Evolutionary conservation across 1,140 invertebrate species (phyloP), one percentile per base, ranked within the genome.

Genomic region (Rhopalosiphum padi): DNA sequence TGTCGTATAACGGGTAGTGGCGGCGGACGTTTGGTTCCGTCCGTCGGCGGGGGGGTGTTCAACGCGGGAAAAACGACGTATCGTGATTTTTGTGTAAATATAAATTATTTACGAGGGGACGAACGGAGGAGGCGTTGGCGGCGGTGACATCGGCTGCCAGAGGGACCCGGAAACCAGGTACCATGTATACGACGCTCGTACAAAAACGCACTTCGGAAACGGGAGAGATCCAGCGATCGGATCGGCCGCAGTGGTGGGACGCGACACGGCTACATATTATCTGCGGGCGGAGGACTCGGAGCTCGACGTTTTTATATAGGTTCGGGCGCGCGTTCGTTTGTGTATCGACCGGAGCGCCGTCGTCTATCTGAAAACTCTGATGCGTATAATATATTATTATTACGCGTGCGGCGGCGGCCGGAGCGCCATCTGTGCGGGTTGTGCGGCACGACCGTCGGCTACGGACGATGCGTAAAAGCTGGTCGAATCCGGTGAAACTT

Each of bases 251-350:
- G 60, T 2, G 60, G 30, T n/a, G 15, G 15, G 60, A 77, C 60
- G 48, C n/a, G 88, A 89, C 68, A 25, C 77, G 68, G 77, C 91
- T 92, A 92, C 91, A 92, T 91, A 92, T 77, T 91, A 92, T 91
- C 90, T 91, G 68, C 46, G 60, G n/a, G 4, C 46, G 91, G n/a
- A 22, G 35, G 88, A 5, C 51, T n/a, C 35, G 48, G n/a, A 41
- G 15, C 11, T 22, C 88, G 88, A 25, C 22, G 88, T 37, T 55
- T 53, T 89, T 89, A 55, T 89, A 68, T 25, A 25, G 51, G 1
- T 21, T 48, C 4, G 51, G 51, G 88, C 11, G 30, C 37, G 37
- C 83, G 83, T 11, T 18, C 30, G n/a, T n/a, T 82, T 21, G 15
- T 30, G 43, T 89, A 89, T 89, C 88, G 88, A 89, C 51, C 88